Evolutionary conservation across 2,888 invertebrate species (phyloP), one percentile per base, ranked within the genome.

Genomic region (Branchipolynoe longqiensis): DNA sequence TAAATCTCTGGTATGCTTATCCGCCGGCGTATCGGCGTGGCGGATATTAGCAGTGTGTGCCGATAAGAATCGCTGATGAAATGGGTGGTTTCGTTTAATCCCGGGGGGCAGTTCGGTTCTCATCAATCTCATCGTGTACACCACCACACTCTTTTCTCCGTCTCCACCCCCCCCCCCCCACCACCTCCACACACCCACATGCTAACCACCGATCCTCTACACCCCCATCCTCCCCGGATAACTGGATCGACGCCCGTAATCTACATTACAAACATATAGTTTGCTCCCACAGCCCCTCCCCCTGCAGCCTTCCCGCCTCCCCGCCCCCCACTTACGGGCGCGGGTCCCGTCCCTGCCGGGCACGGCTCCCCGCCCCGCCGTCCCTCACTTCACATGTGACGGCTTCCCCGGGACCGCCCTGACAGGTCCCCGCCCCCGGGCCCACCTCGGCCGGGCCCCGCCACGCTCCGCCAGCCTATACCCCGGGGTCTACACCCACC

Each of bases 181-280:
- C 38, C 36, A 69, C 22, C 38, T 38, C 58, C 25, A 31, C 69
- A 62, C 69, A 36, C 36, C 33, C 38, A 33, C 69, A 69, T 0
- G 3, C 69, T 18, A 31, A 62, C 69, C 69, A 38, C 38, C n/a
- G 25, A 4, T 4, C 12, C 12, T n/a, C 12, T 38, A 12, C 22
- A 69, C 33, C 33, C 38, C 18, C 69, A 36, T 69, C 1, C 69
- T 69, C 69, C 1, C 36, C 22, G n/a, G 69, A 3, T 69, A 69
- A 69, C 69, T 36, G 36, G 69, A 69, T 69, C 36, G n/a, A 38
- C 36, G 69, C 38, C 69, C 69, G 69, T 69, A 69, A 69, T 69
- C 69, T 69, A 69, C 69, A 69, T 69, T 69, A 69, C 69, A 69
- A 69, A 69, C 69, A 69, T 69, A 69, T 69, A 69, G 69, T 69